These are phyloP conservation scores for Pleuronectes platessa DNA, from an alignment of 2,113 vertebrate species.

Conservation along the genomic window DNA sequence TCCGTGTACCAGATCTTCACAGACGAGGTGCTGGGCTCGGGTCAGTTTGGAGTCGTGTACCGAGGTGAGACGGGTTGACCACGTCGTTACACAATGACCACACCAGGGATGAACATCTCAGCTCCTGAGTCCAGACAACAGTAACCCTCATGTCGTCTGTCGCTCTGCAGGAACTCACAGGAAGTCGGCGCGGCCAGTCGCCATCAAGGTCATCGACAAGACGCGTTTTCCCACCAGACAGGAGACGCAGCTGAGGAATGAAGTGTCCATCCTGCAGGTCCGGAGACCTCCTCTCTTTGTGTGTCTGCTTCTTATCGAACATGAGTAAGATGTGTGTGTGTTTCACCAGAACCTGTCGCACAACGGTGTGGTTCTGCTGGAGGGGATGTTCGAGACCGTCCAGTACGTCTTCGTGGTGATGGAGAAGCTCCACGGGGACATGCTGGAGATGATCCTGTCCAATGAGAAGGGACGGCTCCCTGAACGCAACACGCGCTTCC, in stretches of 20 bases:
- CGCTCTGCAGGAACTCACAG: slow-evolving; percentile 83
- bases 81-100: too few species aligned
- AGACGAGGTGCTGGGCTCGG: slow-evolving; percentile 88
- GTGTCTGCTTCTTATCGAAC: neutral
- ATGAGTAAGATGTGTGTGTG: neutral
- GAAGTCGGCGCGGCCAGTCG: slow-evolving; percentile 81
- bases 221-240: slow-evolving; percentile 86
- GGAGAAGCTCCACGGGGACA: slow-evolving; percentile 86
- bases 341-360: slow-evolving; percentile 76
- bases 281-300: neutral
- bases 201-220: slow-evolving; percentile 90
- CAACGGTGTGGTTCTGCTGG: slow-evolving; percentile 76
- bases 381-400: slow-evolving; percentile 80
- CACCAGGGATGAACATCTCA: too few species aligned
- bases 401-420: slow-evolving; percentile 81
- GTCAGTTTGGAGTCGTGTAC: slow-evolving; percentile 91
- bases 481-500: slow-evolving; percentile 82
- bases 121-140: too few species aligned
- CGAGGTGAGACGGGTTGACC: slow-evolving; percentile 72
- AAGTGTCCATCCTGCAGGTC: slow-evolving; percentile 88
- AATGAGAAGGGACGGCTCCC: slow-evolving; percentile 81
- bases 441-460: slow-evolving; percentile 85
- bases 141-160: too few species aligned
- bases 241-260: slow-evolving; percentile 86
- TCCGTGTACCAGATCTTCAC: slow-evolving; percentile 88